These are phyloP conservation scores for Gymnobelideus leadbeateri DNA, from an alignment of 2,113 vertebrate species.

Conservation along the genomic window DNA sequence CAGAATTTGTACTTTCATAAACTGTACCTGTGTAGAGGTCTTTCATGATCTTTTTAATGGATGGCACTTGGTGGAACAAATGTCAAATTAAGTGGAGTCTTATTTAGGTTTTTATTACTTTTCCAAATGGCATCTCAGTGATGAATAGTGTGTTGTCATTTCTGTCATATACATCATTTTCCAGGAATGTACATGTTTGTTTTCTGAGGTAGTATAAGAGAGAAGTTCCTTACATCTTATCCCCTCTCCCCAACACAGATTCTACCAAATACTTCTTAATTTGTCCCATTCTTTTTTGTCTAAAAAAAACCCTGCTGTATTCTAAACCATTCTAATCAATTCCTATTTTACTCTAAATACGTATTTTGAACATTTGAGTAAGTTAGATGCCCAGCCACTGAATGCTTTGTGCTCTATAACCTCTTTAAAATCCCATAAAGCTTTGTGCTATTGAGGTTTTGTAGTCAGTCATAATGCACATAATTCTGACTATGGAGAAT, in stretches of 20 bases:
- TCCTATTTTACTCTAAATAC: constrained; percentile 35
- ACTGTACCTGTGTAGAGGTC: constrained; percentile 51
- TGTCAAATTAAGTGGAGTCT: constrained; percentile 80
- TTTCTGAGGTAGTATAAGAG: constrained; percentile 56
- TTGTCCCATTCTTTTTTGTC: constrained; percentile 71
- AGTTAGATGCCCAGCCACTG: constrained; percentile 44
- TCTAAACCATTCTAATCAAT: constrained; percentile 51
- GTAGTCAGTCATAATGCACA: constrained; percentile 73
- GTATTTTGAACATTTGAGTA: constrained; percentile 17
- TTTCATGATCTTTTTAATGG: constrained; percentile 77
- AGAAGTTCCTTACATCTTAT: not conserved
- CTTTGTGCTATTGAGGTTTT: constrained; percentile 73
- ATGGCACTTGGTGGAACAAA: constrained; percentile 82
- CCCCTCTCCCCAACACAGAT: constrained; percentile 30
- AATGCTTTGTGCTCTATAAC: constrained; percentile 35
- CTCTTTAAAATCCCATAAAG: constrained; percentile 67
- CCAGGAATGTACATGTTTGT: constrained; percentile 73
- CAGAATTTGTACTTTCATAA: constrained; percentile 66
- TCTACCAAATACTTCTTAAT: constrained; percentile 61
- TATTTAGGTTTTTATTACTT: constrained; percentile 83
- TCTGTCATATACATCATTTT: constrained; percentile 82
- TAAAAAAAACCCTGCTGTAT: constrained; percentile 59
- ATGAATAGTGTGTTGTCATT: constrained; percentile 83
- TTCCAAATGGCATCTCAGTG: constrained; percentile 75
- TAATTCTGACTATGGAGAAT: constrained; percentile 79